Evolutionary conservation across 2,113 vertebrate species (phyloP).

Genomic region (Hyperopisus bebe): DNA sequence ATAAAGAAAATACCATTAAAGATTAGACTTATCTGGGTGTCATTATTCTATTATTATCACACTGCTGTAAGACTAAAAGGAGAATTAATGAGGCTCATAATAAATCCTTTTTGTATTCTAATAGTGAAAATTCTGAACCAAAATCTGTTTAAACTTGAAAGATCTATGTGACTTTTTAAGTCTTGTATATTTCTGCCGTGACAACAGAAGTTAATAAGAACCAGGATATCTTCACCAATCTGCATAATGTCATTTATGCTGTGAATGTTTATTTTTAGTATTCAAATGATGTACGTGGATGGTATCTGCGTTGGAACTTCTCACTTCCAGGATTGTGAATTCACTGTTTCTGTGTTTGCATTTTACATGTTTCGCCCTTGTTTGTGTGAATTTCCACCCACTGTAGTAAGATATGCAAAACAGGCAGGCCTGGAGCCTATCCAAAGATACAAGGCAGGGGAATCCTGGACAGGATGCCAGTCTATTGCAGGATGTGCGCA

Average conservation of each 20-base stretch:
- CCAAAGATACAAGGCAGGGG: background rate
- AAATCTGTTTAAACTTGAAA: background rate
- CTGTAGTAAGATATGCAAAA: background rate
- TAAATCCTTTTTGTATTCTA: background rate
- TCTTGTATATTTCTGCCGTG: background rate
- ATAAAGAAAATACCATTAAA: slow-evolving; percentile 1
- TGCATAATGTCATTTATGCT: background rate
- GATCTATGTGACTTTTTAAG: background rate
- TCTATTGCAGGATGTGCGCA: background rate
- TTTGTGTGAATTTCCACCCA: background rate
- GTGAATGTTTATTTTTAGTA: background rate
- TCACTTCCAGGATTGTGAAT: background rate
- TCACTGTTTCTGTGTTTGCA: background rate
- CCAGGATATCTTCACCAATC: background rate
- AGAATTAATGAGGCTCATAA: background rate
- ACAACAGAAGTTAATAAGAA: background rate
- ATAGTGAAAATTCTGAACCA: background rate
- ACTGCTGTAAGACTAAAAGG: background rate
- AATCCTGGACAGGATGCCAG: background rate
- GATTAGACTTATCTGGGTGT: background rate
- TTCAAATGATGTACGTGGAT: background rate
- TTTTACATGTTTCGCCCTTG: background rate
- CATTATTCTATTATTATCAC: background rate
- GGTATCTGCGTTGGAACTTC: background rate
- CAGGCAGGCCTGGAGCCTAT: background rate